A percentile compares a stretch with the other conserved stretches of the same genome.
Conservation (phyloP, 2,888 invertebrate genomes). For the Anorthoa munda region DNA sequence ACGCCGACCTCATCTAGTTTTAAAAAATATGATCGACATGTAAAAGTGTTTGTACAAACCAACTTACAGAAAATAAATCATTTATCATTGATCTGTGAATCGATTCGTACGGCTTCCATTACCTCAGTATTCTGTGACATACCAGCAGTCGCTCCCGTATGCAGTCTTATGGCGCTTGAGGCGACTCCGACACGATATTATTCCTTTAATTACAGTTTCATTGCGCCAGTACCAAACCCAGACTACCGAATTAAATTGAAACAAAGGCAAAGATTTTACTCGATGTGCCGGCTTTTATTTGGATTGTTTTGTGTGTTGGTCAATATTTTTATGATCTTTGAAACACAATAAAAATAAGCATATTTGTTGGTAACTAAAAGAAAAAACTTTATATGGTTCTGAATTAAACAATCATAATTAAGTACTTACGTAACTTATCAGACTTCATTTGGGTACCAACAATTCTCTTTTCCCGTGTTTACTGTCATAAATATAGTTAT, state of each 20-base stretch:
- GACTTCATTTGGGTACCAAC: too few relatives aligned
- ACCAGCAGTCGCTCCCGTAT: conserved; percentile 73
- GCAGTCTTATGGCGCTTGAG: conserved; percentile 70
- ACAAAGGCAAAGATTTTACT: conserved; percentile 57
- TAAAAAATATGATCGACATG: too few relatives aligned
- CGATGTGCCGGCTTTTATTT: conserved; percentile 10
- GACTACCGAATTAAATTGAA: conserved; percentile 64
- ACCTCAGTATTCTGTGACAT: conserved; percentile 17
- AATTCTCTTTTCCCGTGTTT: too few relatives aligned
- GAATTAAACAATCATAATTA: too few relatives aligned
- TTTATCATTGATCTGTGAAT: too few relatives aligned
- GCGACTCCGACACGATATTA: conserved; percentile 73
- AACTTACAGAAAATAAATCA: too few relatives aligned
- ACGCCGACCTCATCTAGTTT: too few relatives aligned
- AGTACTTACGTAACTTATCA: too few relatives aligned
- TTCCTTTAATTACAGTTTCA: conserved; percentile 79
- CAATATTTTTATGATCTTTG: background rate
- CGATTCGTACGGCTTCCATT: conserved; percentile 32
- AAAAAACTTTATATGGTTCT: too few relatives aligned
- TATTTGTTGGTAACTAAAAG: too few relatives aligned
- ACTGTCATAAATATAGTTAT: too few relatives aligned
- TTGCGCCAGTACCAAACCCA: conserved; percentile 65
- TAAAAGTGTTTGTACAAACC: too few relatives aligned
- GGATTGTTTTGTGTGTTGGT: conserved; percentile 9
- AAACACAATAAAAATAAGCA: background rate